Percentiles rank a stretch among this genome's conserved stretches.
Conservation (phyloP, 2,888 invertebrate species). For the Malthinus seriepunctatus region DNA sequence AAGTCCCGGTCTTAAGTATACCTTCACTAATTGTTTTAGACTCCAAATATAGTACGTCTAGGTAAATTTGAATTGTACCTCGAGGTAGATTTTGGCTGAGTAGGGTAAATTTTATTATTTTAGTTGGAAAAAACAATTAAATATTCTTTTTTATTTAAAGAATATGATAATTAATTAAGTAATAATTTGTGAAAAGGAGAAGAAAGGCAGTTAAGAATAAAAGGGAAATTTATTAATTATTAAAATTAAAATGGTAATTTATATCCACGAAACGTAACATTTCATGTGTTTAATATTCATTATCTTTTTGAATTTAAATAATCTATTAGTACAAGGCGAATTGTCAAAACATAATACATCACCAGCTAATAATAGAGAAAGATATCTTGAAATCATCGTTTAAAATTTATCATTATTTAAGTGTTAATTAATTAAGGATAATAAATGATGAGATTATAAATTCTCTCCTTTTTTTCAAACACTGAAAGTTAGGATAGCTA, state of each 20-base stretch:
- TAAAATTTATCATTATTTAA: slow-evolving; percentile 15
- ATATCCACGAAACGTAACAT: neutral
- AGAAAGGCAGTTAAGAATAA: too few species aligned
- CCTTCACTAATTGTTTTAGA: too few species aligned
- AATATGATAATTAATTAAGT: neutral
- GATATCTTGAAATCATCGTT: slow-evolving; percentile 9
- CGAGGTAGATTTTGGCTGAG: too few species aligned
- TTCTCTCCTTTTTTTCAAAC: slow-evolving; percentile 6
- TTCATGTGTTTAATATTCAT: neutral
- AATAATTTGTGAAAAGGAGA: neutral
- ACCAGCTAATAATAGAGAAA: slow-evolving; percentile 7
- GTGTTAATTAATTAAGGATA: slow-evolving; percentile 16
- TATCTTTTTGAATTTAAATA: neutral
- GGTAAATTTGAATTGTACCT: too few species aligned
- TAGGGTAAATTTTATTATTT: too few species aligned
- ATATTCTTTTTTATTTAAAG: neutral
- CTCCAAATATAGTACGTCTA: too few species aligned
- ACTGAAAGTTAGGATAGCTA: slow-evolving; percentile 10
- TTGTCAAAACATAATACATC: slow-evolving; percentile 5
- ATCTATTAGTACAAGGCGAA: slow-evolving; percentile 3
- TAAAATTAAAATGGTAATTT: neutral
- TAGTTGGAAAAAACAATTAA: too few species aligned
- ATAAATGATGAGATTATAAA: slow-evolving; percentile 9
- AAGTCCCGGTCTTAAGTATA: too few species aligned
- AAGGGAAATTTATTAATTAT: neutral